These are phyloP conservation scores for Zoanthus solanderi DNA, from an alignment of 92 coral and sea anemone species.

Conservation along the genomic window DNA sequence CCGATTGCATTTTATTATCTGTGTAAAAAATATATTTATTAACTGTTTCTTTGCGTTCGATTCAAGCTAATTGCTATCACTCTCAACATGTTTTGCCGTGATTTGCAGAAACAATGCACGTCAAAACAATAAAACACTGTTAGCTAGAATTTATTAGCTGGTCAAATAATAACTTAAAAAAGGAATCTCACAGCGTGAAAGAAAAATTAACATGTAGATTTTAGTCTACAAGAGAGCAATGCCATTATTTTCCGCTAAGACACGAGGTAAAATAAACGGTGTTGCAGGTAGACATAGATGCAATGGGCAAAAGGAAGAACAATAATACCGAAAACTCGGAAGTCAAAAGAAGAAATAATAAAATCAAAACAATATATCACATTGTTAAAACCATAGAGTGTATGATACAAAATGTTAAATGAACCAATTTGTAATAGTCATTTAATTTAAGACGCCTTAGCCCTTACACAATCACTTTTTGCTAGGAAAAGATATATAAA, in stretches of 20 bases:
- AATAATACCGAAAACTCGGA: background rate
- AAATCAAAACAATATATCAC: slow-evolving; percentile 22
- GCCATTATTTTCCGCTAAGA: background rate
- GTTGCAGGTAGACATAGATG: background rate
- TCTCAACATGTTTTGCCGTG: no score
- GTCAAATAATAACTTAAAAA: background rate
- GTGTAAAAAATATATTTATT: no score
- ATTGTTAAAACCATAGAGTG: background rate
- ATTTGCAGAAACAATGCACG: no score
- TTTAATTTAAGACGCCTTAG: background rate
- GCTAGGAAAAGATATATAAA: no score
- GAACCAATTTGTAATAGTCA: slow-evolving; percentile 16
- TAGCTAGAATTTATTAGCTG: background rate
- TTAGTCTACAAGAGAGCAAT: background rate
- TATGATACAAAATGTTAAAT: no score
- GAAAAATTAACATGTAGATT: background rate
- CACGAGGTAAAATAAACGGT: background rate
- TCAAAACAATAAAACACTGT: no score
- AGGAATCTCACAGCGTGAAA: background rate
- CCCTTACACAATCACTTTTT: no score
- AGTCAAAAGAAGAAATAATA: slow-evolving; percentile 1
- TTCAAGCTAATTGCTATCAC: no score
- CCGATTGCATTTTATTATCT: no score
- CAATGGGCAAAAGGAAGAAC: background rate
- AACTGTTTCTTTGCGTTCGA: no score